Percentiles rank a stretch among this genome's conserved stretches.
Evolutionary conservation across 2,797 vertebrate species (phyloP).

Genomic region (Rhynchonycteris naso): DNA sequence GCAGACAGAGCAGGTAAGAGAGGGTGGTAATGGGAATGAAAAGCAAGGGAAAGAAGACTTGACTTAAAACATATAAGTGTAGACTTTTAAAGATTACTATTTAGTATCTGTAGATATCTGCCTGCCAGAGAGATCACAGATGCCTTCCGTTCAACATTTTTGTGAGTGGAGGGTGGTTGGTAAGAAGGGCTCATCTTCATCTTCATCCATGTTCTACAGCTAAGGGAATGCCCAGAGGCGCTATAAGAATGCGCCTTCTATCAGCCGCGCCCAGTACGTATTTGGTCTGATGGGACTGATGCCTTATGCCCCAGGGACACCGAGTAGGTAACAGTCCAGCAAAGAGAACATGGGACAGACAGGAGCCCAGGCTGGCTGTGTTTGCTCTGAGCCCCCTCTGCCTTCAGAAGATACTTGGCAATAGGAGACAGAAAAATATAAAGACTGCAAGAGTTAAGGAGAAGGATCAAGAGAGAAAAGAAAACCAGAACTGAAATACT

Average conservation of each 20-base stretch:
- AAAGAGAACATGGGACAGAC: neutral
- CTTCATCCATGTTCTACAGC: neutral
- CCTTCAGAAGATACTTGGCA: neutral
- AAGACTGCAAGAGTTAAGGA: neutral
- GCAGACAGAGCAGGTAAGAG: neutral
- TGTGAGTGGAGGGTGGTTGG: neutral
- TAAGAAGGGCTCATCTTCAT: neutral
- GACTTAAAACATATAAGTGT: neutral
- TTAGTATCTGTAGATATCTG: neutral
- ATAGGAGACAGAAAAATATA: neutral
- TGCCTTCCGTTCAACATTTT: neutral
- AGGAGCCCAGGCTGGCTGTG: neutral
- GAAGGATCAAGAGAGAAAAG: neutral
- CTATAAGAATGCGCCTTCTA: neutral
- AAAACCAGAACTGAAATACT: neutral
- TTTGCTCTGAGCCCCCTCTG: neutral
- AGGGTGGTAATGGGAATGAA: neutral
- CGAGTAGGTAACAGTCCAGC: neutral
- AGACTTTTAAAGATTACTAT: neutral
- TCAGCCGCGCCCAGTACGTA: neutral
- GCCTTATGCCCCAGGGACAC: neutral
- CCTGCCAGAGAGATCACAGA: slow-evolving; percentile 26
- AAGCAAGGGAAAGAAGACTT: neutral
- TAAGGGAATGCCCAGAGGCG: neutral
- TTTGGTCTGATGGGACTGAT: neutral